Evolutionary conservation across 2,888 invertebrate genomes (phyloP), one percentile per base, ranked within the genome.

Genomic region (Dryadula phaetusa): DNA sequence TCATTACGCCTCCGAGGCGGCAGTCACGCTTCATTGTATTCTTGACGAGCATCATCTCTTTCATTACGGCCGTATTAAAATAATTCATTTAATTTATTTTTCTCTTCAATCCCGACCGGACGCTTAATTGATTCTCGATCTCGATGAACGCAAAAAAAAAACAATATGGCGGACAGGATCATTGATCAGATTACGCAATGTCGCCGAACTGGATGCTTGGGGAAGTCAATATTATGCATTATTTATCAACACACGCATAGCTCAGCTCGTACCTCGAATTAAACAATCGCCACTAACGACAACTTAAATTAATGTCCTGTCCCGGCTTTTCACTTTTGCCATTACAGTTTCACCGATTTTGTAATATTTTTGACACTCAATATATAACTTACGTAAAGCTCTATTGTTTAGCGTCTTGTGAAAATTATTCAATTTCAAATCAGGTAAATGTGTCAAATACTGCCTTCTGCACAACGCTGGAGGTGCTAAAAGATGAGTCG

Each of bases 121-220:
- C 82, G 80, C 84, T 79, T 86, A 87, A 90, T 89, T 90, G 86
- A 87, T 87, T 89, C 85, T 79, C 77, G 81, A 80, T 85, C 80
- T 76, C 77, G 81, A 70, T 62, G 37, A 14, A 65, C 32, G 58
- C 56, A 66, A 74, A 85, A 66, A 74, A 85, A 88, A 86, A 84
- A 68, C 76, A 86, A 82, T 74, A 83, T 81, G 84, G 82, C 82
- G 67, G 80, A 77, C 85, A 80, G 85, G 85, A 89, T 86, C 89
- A 90, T 87, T 91, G 90, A 88, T 88, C 87, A 87, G 86, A 90
- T 91, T 90, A 87, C 87, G 85, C 87, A 88, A 91, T 89, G 89
- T 82, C 83, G 86, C 88, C 84, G 81, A 87, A 91, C 92, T 87
- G 91, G 90, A 86, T 87, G 80, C 79, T 78, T 75, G 77, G 80